Evolutionary conservation across 2,888 invertebrate species (phyloP), one percentile per base, ranked within the genome.

Genomic region (Sphaerophoria rueppellii): DNA sequence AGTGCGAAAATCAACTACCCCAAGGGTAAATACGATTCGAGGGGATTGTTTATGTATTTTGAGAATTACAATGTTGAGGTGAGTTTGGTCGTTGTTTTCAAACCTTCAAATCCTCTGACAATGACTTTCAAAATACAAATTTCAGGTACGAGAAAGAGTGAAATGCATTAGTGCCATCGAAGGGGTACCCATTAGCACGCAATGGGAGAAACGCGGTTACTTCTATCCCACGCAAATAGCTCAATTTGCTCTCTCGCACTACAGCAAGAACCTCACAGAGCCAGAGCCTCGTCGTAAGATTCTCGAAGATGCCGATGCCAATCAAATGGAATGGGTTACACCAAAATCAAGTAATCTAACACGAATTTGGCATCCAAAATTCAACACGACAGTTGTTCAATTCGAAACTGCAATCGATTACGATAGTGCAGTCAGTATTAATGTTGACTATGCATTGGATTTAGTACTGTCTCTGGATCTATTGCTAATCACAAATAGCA

Each of bases 161-260:
- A 98, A 98, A 91, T 99, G 98, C 91, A 96, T 99, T 88, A 98
- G 97, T 91, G 99, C 96, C 0, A 94, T 94, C 12, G 97, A 98
- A 90, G 98, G 98, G 89, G 98, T 98, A 14, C 98, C 98, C 0
- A 95, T 98, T 71, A 98, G 98, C n/a, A 97, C 96, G 0, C 98
- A 98, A 90, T 99, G 99, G 99, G 97, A 98, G 88, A 95, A 96
- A 46, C 95, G 95, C 86, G 99, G 99, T 0, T 99, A 99, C 92
- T 98, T 96, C 92, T 99, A 99, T 92, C 98, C 99, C 0, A 99
- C 98, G 0, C 99, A 99, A 93, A 98, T 99, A 87, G 98, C 99
- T 6, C 99, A 99, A 91, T 99, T 98, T 91, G 99, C 98, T 0
- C 92, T 99, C 75, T 97, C 98, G 9, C 99, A 99, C 92, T 99